Conservation (phyloP, 64 coral and sea anemone species). For the Dendrophyllia cribrosa region DNA sequence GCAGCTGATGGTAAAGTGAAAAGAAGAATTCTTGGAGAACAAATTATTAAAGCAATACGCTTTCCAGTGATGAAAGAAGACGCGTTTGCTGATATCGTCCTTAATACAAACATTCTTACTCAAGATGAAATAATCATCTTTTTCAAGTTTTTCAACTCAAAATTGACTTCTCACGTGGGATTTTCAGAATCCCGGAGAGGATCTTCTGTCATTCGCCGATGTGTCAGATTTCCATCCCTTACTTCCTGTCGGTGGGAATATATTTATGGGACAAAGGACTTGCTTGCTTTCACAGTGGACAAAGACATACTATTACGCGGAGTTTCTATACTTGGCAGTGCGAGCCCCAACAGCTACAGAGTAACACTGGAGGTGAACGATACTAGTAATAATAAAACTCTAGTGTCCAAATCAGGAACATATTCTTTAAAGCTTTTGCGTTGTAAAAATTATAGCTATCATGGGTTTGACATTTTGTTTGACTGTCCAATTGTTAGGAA, state of each 20-base stretch:
- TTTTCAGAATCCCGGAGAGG: neutral
- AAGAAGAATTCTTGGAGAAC: constrained; percentile 17
- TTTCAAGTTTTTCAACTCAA: neutral
- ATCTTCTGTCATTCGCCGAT: neutral
- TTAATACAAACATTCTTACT: neutral
- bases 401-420: neutral
- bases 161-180: neutral
- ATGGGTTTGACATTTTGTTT: constrained; percentile 1
- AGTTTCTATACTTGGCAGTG: neutral
- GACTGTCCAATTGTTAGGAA: neutral
- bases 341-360: neutral
- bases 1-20: neutral
- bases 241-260: too few species aligned
- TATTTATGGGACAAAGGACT: neutral
- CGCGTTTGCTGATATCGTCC: neutral
- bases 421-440: neutral
- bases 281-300: neutral
- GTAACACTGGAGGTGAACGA: neutral
- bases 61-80: neutral
- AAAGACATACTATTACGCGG: constrained; percentile 7
- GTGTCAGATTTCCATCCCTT: neutral
- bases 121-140: neutral
- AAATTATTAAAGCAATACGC: neutral
- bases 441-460: neutral
- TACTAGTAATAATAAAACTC: neutral